Base-by-base conservation (phyloP, 2,797 vertebrate species). In the Cryptoblepharus egeriae region DNA sequence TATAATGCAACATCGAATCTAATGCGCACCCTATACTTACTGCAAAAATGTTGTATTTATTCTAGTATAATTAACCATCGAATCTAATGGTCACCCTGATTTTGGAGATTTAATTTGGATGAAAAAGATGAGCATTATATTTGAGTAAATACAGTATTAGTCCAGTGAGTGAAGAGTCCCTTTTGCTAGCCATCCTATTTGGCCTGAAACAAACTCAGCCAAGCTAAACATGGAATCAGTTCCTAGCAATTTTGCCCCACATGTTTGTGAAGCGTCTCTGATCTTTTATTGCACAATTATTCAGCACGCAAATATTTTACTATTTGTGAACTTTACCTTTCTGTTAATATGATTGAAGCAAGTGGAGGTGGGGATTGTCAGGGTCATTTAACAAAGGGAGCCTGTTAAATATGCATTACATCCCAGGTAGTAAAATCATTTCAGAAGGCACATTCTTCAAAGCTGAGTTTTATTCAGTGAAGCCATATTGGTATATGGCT, bases 331-430 rank as follows among this genome's bases (percentile, higher is more conserved):
- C 95, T 94, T 95, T 94, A 94, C 87, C 94, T 94, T 52, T 95
- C 92, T 94, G 92, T 93, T 95, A 94, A 95, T 96, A 95, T 96
- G 97, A 97, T 95, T 95, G 96, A 97, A 95, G 93, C 94, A 82
- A 92, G 77, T 95, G 95, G 96, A 96, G 96, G 97, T 97, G 93
- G 95, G 95, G 96, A 95, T 95, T 95, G 96, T 96, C 96, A 95
- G 94, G 88, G 93, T 95, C 95, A 96, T 97, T 96, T 96, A 96
- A 96, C 95, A 96, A 95, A 95, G 93, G 90, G 61, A 91, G 92
- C 90, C 92, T 91, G 81, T 92, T 92, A 96, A 96, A 96, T 94
- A 96, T n/a, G n/a, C 91, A 95, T 96, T 96, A 94, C 89, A 90
- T 88, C 70, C 85, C 89, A 90, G 89, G 92, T 93, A 95, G 93